These are phyloP conservation scores for Colostygia pectinataria DNA, from an alignment of 2,888 invertebrate genomes.

Conservation along the genomic window DNA sequence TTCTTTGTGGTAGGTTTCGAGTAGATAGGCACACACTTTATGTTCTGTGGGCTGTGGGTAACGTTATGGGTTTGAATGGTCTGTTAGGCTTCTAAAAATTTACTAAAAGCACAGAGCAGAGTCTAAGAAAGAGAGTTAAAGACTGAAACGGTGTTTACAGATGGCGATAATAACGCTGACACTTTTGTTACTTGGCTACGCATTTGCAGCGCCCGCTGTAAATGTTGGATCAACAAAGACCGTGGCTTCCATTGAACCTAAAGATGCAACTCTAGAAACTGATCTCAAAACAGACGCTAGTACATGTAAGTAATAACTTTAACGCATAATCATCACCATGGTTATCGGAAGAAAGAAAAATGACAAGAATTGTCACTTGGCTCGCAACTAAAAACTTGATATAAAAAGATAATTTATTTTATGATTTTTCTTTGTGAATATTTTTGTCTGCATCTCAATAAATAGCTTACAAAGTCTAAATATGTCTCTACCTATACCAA, in stretches of 20 bases:
- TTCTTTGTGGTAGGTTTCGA: too few relatives aligned
- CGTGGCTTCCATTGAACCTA: slow-evolving; percentile 27
- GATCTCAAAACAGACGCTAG: slow-evolving; percentile 68
- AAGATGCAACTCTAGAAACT: slow-evolving; percentile 41
- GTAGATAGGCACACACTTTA: too few relatives aligned
- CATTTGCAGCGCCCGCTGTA: slow-evolving; percentile 43
- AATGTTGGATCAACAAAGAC: slow-evolving; percentile 16
- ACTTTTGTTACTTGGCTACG: slow-evolving; percentile 42
- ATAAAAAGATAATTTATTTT: too few relatives aligned
- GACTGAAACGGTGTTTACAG: slow-evolving; percentile 40
- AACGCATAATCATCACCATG: neutral
- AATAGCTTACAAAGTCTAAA: too few relatives aligned
- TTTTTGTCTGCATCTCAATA: too few relatives aligned
- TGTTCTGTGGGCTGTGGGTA: neutral
- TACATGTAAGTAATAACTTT: slow-evolving; percentile 52
- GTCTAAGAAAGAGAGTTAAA: too few relatives aligned
- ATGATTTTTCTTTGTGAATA: too few relatives aligned
- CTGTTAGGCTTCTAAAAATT: neutral
- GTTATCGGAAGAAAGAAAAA: too few relatives aligned
- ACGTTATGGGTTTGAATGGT: neutral
- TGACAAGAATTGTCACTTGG: too few relatives aligned
- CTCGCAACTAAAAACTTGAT: too few relatives aligned
- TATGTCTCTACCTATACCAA: too few relatives aligned
- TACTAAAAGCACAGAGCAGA: too few relatives aligned
- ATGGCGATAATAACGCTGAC: slow-evolving; percentile 46